Evolutionary conservation across 2,797 vertebrate species (phyloP).

Genomic region (Mus spretus): DNA sequence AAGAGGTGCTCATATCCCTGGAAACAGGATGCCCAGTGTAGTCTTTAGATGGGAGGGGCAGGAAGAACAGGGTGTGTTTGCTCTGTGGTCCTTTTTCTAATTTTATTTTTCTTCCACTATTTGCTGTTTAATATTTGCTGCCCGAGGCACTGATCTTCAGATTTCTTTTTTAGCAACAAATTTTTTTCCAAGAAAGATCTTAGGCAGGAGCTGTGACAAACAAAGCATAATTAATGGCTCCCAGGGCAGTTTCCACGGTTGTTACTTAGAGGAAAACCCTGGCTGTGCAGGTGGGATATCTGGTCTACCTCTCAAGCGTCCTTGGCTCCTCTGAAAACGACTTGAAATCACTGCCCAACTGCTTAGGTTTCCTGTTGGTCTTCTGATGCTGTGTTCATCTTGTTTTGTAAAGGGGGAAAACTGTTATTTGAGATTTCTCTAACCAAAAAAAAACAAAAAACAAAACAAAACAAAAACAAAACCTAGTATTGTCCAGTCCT

Average conservation of each 20-base stretch:
- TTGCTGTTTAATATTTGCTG: conserved; percentile 59
- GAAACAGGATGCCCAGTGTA: not conserved
- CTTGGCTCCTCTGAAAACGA: not conserved
- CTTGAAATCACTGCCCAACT: not conserved
- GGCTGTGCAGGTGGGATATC: accelerated
- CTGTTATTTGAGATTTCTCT: not conserved
- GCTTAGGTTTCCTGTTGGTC: not conserved
- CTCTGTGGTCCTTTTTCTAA: not conserved
- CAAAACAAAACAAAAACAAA: not conserved
- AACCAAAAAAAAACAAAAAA: not conserved
- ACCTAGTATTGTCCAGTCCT: not conserved
- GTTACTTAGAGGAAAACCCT: not conserved
- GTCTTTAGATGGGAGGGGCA: not conserved
- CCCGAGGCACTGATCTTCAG: conserved; percentile 45
- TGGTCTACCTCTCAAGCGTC: not conserved
- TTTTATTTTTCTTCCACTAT: conserved; percentile 42
- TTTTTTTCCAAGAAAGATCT: conserved; percentile 25
- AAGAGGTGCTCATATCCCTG: not conserved
- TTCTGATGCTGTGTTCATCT: not conserved
- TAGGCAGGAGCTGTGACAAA: conserved; percentile 19
- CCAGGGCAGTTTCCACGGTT: not conserved
- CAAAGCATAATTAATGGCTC: conserved; percentile 20
- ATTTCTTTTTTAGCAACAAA: conserved; percentile 52
- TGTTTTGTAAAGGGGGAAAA: not conserved
- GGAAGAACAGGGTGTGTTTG: not conserved